Percentiles rank a stretch among this genome's conserved stretches.
These are phyloP conservation scores for Calonectris borealis DNA, from an alignment of 2,113 vertebrate species.

Conservation along the genomic window DNA sequence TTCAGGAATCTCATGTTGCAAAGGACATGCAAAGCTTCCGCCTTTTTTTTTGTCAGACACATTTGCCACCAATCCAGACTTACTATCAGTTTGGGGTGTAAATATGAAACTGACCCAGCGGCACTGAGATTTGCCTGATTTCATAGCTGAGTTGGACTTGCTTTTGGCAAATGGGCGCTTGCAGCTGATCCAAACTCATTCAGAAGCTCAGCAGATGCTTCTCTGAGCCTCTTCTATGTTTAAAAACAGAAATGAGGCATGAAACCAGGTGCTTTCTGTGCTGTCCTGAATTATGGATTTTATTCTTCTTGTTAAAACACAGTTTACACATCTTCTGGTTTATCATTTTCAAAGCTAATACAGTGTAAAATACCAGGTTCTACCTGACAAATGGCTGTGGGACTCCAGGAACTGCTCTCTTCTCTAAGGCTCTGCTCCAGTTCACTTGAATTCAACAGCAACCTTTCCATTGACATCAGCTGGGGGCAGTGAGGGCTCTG, in stretches of 20 bases:
- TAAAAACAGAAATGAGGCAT: neutral
- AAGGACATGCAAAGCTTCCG: neutral
- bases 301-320: neutral
- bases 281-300: neutral
- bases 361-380: neutral
- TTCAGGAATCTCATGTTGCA: neutral
- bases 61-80: neutral
- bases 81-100: neutral
- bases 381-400: neutral
- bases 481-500: neutral
- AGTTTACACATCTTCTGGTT: neutral
- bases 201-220: conserved; percentile 36
- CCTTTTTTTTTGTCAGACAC: neutral
- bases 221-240: neutral
- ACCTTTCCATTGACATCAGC: neutral
- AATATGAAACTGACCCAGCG: neutral
- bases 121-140: neutral
- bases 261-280: neutral
- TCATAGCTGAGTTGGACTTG: neutral
- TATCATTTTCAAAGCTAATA: neutral
- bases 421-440: neutral
- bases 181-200: neutral
- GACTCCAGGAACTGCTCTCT: neutral
- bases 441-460: neutral
- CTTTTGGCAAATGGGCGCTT: neutral